Conservation (phyloP, 2,113 vertebrate genomes). For the Chionodraco myersi region DNA sequence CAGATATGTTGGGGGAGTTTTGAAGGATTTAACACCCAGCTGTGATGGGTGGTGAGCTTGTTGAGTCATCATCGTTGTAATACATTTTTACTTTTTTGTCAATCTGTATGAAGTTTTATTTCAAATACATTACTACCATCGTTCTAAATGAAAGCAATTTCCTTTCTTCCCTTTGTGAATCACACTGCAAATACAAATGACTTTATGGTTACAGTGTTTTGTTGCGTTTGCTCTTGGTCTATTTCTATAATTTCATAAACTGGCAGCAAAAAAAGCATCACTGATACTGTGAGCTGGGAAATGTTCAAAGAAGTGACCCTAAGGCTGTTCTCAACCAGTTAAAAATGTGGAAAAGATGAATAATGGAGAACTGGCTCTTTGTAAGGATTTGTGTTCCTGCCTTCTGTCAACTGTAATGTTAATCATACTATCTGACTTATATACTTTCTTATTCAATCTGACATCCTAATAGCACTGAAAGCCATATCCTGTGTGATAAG, state of each 20-base stretch:
- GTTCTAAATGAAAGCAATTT: not conserved
- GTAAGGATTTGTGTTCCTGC: constrained; percentile 14
- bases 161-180: not conserved
- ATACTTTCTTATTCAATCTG: constrained; percentile 28
- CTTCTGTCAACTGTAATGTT: constrained; percentile 27
- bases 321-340: constrained; percentile 13
- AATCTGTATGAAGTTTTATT: not conserved
- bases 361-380: constrained; percentile 20
- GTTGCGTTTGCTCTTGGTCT: not conserved
- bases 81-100: no score
- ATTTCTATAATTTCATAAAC: not conserved
- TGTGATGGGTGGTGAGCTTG: no score
- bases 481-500: constrained; percentile 34
- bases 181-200: not conserved
- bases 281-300: constrained; percentile 11
- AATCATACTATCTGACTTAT: constrained; percentile 32
- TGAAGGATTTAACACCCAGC: not conserved
- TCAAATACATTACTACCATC: not conserved
- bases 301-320: constrained; percentile 42
- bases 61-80: no score
- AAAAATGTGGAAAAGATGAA: constrained; percentile 36
- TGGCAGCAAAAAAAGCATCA: constrained; percentile 1
- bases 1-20: not conserved
- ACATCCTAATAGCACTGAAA: constrained; percentile 32
- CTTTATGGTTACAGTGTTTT: constrained; percentile 3